Conservation (phyloP, 1,140 invertebrate genomes). For the Leptinotarsa lineolata region DNA sequence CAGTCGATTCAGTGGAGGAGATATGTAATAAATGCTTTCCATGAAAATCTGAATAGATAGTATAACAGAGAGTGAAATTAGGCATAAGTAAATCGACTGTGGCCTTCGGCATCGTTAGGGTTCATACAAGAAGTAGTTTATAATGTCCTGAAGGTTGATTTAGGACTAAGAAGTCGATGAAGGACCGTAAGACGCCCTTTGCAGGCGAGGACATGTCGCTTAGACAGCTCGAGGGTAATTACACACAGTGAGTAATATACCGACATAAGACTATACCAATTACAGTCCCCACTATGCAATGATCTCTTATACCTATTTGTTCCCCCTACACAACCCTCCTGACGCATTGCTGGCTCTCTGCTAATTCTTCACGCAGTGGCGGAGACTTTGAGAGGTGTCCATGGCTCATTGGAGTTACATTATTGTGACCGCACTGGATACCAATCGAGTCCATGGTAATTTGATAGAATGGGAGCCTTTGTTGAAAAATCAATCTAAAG, state of each 20-base stretch:
- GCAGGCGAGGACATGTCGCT: conserved; percentile 54
- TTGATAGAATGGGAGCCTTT: too few relatives aligned
- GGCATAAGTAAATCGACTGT: conserved; percentile 25
- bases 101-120: background rate
- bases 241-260: conserved; percentile 55
- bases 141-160: conserved; percentile 41
- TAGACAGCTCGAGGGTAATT: conserved; percentile 54
- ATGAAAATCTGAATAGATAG: conserved; percentile 27
- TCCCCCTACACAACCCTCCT: conserved; percentile 28
- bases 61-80: conserved; percentile 27
- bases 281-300: conserved; percentile 41
- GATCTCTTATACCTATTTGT: conserved; percentile 28
- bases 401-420: too few relatives aligned
- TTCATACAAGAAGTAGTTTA: conserved; percentile 31
- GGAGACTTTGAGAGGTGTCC: background rate
- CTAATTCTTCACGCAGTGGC: conserved; percentile 16
- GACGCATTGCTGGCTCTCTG: conserved; percentile 40
- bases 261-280: conserved; percentile 45
- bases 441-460: too few relatives aligned
- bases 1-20: background rate
- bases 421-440: too few relatives aligned
- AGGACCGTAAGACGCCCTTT: conserved; percentile 44
- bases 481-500: too few relatives aligned
- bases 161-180: conserved; percentile 39
- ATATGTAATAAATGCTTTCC: background rate